These are phyloP conservation scores for Prostheceraeus crozeri DNA, from an alignment of 2,888 invertebrate species.

Conservation along the genomic window DNA sequence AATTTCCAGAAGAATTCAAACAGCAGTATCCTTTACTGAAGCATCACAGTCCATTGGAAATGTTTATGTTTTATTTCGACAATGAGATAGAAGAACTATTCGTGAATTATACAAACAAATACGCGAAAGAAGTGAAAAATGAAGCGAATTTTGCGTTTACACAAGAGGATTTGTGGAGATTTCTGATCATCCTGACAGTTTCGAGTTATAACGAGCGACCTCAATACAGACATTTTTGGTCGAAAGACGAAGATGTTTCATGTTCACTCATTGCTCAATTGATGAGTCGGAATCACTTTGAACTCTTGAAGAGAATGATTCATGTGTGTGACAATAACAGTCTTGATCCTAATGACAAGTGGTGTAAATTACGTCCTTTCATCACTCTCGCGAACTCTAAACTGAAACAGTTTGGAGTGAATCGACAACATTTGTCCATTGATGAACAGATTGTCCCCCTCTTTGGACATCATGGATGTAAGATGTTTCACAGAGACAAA, in stretches of 20 bases:
- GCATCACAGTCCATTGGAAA: not conserved
- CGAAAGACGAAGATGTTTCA: constrained; percentile 9
- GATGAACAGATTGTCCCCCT: not conserved
- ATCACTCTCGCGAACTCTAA: not conserved
- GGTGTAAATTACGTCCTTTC: constrained; percentile 6
- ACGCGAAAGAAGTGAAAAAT: constrained; percentile 7
- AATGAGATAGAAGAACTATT: constrained; percentile 5
- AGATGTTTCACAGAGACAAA: constrained; percentile 20
- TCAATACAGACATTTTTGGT: not conserved
- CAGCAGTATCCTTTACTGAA: not conserved
- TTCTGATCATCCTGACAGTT: not conserved
- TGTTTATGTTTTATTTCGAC: too few species aligned
- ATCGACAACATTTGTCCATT: not conserved
- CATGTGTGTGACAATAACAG: constrained; percentile 19
- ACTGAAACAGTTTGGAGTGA: constrained; percentile 24
- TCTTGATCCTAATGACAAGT: constrained; percentile 5
- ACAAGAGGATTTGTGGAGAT: constrained; percentile 6
- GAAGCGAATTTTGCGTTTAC: not conserved
- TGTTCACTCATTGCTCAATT: constrained; percentile 14
- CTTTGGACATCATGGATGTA: not conserved
- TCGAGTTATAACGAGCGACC: not conserved
- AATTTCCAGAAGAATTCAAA: too few species aligned
- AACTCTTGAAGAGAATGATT: not conserved
- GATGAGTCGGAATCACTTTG: not conserved
- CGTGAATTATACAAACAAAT: constrained; percentile 4